Conservation (phyloP, 2,888 invertebrate species). For the Hyles lineata region DNA sequence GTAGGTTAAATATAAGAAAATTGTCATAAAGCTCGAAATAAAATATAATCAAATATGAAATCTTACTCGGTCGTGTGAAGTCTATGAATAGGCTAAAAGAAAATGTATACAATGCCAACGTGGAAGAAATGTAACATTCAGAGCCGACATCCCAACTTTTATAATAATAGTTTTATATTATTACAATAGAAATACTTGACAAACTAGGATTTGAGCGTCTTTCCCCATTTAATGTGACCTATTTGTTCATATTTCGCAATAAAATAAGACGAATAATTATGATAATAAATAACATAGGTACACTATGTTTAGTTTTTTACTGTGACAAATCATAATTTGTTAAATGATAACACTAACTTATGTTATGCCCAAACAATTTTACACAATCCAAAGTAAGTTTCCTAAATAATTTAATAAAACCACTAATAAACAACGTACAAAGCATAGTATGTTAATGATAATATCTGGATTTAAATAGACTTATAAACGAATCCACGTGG, state of each 20-base stretch:
- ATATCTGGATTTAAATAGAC: too few relatives aligned
- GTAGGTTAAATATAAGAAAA: constrained; percentile 13
- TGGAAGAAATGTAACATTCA: neutral
- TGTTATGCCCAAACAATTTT: too few relatives aligned
- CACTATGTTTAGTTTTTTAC: too few relatives aligned
- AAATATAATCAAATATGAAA: neutral
- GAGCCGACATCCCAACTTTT: neutral
- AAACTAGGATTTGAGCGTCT: neutral
- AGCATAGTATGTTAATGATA: too few relatives aligned
- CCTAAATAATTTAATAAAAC: too few relatives aligned
- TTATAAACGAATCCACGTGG: too few relatives aligned
- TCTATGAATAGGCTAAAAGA: constrained; percentile 12
- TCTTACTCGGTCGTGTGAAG: constrained; percentile 5
- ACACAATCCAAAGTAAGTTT: too few relatives aligned
- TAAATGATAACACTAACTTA: too few relatives aligned
- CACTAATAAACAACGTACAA: too few relatives aligned
- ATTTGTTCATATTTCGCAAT: neutral
- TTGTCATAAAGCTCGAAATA: neutral
- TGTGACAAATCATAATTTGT: too few relatives aligned
- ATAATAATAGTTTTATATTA: neutral
- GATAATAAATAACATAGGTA: neutral
- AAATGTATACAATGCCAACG: constrained; percentile 7
- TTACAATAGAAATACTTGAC: neutral
- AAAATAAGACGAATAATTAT: neutral
- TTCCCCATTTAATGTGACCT: neutral